Percentiles rank a stretch among this genome's conserved stretches.
phyloP scores from a whole-genome alignment of 92 coral and sea anemone species.

The Paragorgia papillata region DNA sequence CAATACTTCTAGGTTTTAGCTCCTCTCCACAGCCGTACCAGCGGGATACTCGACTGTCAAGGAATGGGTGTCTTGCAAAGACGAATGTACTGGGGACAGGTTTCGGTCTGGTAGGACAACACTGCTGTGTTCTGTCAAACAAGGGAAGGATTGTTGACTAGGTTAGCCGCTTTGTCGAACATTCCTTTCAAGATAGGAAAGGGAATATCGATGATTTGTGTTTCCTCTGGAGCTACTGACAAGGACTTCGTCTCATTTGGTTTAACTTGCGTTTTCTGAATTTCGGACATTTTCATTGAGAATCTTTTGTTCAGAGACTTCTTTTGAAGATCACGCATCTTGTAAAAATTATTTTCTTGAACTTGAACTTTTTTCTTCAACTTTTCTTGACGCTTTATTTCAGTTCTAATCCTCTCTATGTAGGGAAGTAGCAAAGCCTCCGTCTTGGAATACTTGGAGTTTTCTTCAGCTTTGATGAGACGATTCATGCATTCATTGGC shows the following conservation, averaged over 20 bases:
- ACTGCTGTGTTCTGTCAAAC: conserved; percentile 57
- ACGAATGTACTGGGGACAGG: too few relatives aligned
- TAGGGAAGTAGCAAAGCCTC: conserved; percentile 40
- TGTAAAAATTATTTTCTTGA: conserved; percentile 56
- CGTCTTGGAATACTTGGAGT: conserved; percentile 40
- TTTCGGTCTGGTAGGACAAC: too few relatives aligned
- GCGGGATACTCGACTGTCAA: too few relatives aligned
- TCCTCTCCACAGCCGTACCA: too few relatives aligned
- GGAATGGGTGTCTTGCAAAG: too few relatives aligned
- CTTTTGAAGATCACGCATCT: conserved; percentile 58
- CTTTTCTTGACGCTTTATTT: conserved; percentile 54
- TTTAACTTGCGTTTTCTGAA: too few relatives aligned
- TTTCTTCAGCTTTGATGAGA: conserved; percentile 47
- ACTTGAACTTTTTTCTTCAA: conserved; percentile 48
- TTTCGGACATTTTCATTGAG: conserved; percentile 46
- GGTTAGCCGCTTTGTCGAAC: conserved; percentile 52
- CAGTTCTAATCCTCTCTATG: conserved; percentile 46
- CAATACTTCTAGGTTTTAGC: too few relatives aligned
- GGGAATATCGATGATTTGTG: conserved; percentile 53
- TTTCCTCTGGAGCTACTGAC: conserved; percentile 49
- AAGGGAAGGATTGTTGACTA: conserved; percentile 19
- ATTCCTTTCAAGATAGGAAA: conserved; percentile 52
- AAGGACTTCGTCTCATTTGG: too few relatives aligned
- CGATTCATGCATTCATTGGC: conserved; percentile 44
- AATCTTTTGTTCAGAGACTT: conserved; percentile 51